Conservation (phyloP, 1,140 invertebrate species). For the Caenorhabditis briggsae region DNA sequence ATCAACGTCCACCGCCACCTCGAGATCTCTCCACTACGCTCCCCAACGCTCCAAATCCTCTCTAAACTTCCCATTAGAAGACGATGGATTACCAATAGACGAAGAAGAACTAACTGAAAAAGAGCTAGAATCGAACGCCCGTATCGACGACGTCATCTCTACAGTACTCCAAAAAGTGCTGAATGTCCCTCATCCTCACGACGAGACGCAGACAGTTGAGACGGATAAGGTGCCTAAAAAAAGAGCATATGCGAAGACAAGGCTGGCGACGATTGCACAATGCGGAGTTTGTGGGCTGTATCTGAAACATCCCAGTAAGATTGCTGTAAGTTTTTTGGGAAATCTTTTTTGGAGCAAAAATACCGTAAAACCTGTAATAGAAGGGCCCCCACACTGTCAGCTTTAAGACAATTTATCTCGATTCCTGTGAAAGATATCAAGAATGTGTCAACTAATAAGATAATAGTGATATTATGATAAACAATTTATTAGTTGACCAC, state of each 20-base stretch:
- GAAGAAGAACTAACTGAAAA: neutral
- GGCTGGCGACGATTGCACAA: slow-evolving; percentile 43
- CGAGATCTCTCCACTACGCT: neutral
- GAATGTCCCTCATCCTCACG: neutral
- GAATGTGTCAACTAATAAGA: too few species aligned
- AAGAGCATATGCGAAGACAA: neutral
- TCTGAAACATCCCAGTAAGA: slow-evolving; percentile 82
- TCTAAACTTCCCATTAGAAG: neutral
- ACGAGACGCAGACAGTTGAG: neutral
- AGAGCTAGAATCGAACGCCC: neutral
- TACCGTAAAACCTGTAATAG: too few species aligned
- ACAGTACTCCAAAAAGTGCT: slow-evolving; percentile 25
- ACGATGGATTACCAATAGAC: neutral
- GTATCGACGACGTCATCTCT: slow-evolving; percentile 62
- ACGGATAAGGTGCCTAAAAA: neutral
- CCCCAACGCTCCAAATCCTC: neutral
- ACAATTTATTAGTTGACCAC: too few species aligned
- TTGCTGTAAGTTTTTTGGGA: slow-evolving; percentile 51
- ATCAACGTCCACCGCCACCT: too few species aligned
- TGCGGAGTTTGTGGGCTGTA: slow-evolving; percentile 76
- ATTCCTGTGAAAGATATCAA: too few species aligned
- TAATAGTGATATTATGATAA: too few species aligned
- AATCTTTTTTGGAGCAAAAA: too few species aligned
- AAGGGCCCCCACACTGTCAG: too few species aligned
- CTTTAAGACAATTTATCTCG: too few species aligned